Percentiles rank a stretch among this genome's conserved stretches.
phyloP scores from a whole-genome alignment of 2,113 vertebrate genomes.

The Anthoscopus minutus region DNA sequence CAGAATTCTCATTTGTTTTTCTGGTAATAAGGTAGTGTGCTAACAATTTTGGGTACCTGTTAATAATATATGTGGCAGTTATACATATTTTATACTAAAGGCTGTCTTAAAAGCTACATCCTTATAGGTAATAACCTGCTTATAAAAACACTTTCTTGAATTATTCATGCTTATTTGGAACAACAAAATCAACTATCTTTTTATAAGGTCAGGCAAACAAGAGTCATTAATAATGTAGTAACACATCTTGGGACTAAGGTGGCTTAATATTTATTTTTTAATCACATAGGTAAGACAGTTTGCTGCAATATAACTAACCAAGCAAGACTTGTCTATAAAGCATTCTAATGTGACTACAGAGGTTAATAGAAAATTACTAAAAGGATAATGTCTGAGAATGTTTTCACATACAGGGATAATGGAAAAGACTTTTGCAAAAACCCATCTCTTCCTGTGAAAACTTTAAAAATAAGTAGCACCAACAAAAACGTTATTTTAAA shows the following conservation, averaged over 20 bases:
- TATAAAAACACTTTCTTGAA: slow-evolving; percentile 60
- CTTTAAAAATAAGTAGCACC: neutral
- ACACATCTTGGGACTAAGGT: neutral
- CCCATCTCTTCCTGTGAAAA: neutral
- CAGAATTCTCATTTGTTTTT: slow-evolving; percentile 8
- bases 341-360: neutral
- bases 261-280: slow-evolving; percentile 44
- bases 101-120: slow-evolving; percentile 60
- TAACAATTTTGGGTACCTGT: slow-evolving; percentile 43
- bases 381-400: neutral
- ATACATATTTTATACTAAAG: slow-evolving; percentile 72
- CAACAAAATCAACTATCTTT: slow-evolving; percentile 58
- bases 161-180: slow-evolving; percentile 68
- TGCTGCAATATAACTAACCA: slow-evolving; percentile 7
- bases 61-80: slow-evolving; percentile 66
- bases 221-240: slow-evolving; percentile 60
- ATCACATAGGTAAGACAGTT: neutral
- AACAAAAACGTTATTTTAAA: neutral
- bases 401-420: neutral
- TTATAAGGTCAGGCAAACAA: slow-evolving; percentile 58
- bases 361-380: neutral
- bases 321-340: slow-evolving; percentile 4
- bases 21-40: neutral
- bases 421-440: neutral
- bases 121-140: slow-evolving; percentile 64